Evolutionary conservation across 2,888 invertebrate species (phyloP), one percentile per base, ranked within the genome.

Genomic region (Zaprionus bogoriensis): DNA sequence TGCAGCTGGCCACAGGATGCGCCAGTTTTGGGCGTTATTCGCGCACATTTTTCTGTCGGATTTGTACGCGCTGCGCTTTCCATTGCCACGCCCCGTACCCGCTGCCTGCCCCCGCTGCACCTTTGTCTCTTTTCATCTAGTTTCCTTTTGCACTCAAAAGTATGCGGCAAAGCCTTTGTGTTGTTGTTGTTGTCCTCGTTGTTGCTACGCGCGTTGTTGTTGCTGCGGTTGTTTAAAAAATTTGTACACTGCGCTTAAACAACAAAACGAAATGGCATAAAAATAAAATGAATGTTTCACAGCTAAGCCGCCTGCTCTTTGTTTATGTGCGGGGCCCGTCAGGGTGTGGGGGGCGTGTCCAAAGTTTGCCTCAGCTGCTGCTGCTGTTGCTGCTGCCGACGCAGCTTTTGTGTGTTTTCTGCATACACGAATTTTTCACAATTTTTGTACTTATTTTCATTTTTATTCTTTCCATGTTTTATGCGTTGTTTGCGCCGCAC

Each of bases 1-100:
- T 57, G 50, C 39, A 58, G 66, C 66, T 74, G 72, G 78, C 78
- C 83, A 71, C 77, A 79, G 83, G 82, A 82, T 79, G 82, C 83
- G 74, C 77, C 78, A 61, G 63, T 75, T 80, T 80, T 72, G 68
- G 59, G 65, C 70, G 57, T 59, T 75, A 75, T 81, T 78, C 73
- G 50, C 70, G 76, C 64, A 78, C 64, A 81, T 75, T 74, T 81
- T 67, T 71, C 65, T 67, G 54, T 73, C 44, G 60, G 44, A 71
- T 57, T 63, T 69, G 67, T 64, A 66, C 77, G 53, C 68, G 74
- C 58, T 68, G 74, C 59, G 57, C 66, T 61, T 63, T 59, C 36
- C 47, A 25, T 19, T 17, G 32, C 52, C 14, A 12, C 10, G 36
- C 23, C 10, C 22, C 7, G 23, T 1, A 6, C 4, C 36, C 27